These are phyloP conservation scores for Masnerella sp. DNA, from an alignment of 2,888 invertebrate species.

Conservation along the genomic window DNA sequence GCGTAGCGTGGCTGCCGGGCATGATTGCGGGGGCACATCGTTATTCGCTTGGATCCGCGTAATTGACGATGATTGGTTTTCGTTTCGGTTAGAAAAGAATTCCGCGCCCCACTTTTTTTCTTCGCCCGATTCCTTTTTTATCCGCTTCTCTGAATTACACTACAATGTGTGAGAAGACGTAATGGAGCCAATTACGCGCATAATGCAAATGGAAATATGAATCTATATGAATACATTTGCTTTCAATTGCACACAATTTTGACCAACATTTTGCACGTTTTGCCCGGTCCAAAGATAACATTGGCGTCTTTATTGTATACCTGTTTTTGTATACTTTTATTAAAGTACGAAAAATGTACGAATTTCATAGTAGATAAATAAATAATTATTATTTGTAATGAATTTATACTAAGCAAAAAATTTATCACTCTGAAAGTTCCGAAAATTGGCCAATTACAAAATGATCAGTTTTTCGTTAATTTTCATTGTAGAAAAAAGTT, in stretches of 20 bases:
- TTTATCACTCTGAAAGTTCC: too few relatives aligned
- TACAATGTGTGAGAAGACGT: conserved; percentile 41
- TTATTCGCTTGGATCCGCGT: conserved; percentile 66
- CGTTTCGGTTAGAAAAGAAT: conserved; percentile 60
- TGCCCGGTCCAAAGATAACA: too few relatives aligned
- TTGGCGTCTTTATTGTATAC: too few relatives aligned
- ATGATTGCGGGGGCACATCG: conserved; percentile 67
- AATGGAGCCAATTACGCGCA: conserved; percentile 42
- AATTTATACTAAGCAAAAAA: too few relatives aligned
- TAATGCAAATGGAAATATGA: conserved; percentile 28
- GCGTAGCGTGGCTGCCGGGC: conserved; percentile 63
- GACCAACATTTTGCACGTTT: neutral
- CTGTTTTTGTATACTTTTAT: too few relatives aligned
- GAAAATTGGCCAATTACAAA: too few relatives aligned
- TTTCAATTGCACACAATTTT: neutral
- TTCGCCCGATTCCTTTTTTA: conserved; percentile 43
- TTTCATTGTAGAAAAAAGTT: too few relatives aligned
- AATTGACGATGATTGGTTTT: conserved; percentile 68
- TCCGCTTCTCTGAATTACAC: conserved; percentile 50
- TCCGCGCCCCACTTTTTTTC: conserved; percentile 9
- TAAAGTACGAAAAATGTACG: too few relatives aligned
- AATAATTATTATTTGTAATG: too few relatives aligned
- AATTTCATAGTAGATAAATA: too few relatives aligned
- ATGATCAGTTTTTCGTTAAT: too few relatives aligned
- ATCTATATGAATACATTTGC: neutral